Evolutionary conservation across 2,797 vertebrate genomes (phyloP), one percentile per base, ranked within the genome.

Genomic region (Tokudaia tokunoshimensis): DNA sequence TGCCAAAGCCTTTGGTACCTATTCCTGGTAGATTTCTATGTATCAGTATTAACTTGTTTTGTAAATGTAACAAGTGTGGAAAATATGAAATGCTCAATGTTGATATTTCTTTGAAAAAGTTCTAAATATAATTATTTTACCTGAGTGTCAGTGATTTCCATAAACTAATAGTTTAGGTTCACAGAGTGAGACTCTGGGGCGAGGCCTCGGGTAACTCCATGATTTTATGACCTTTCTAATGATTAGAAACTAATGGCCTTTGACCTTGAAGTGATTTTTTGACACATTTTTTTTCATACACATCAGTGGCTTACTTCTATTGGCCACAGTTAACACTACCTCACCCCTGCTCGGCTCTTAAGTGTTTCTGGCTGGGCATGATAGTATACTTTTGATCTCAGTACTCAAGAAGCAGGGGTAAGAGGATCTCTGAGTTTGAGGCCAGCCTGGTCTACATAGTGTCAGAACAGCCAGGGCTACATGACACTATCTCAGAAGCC

Each of bases 11-110:
- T 61, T 97, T 94, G 24, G 50, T 87, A 11, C 55, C 24, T 86
- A 0, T 85, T 88, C 89, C 22, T 88, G 65, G 34, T 37, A 72
- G 7, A 72, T 50, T 41, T 34, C 55, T 76, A 15, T 4, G 5
- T 59, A 12, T 74, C 26, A 37, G 1, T 47, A 47, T 85, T 72
- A 52, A 41, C n/a, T 94, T 5, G 12, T 75, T 97, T 94, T 94
- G 37, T 90, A 86, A 96, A 70, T 96, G 50, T 29, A 92, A 85
- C 29, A 96, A 70, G 74, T 90, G 74, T 59, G 41, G 57, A 86
- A 97, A 75, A 76, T 78, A 47, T 19, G 41, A 93, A 89, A 4
- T 86, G 70, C 37, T 90, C 24, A 78, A 72, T 95, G 15, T 72
- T 82, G 29, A 65, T 84, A 94, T 74, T 57, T 22, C 91, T 76